Conservation (phyloP, 2,797 vertebrate genomes). For the Squalus acanthias region DNA sequence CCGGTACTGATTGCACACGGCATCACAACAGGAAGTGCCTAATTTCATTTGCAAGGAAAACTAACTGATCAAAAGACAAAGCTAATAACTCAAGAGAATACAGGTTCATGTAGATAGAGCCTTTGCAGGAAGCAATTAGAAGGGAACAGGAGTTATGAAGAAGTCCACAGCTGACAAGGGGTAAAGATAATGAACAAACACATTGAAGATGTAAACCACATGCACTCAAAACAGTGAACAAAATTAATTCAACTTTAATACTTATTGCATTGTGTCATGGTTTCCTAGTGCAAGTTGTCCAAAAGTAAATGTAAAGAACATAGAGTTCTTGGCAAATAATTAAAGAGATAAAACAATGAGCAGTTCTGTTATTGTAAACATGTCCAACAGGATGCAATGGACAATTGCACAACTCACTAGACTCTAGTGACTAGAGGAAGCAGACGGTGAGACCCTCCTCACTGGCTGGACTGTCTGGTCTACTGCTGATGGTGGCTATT, state of each 20-base stretch:
- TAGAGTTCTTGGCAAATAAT: not conserved
- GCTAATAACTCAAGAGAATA: not conserved
- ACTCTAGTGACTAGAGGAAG: too few relatives aligned
- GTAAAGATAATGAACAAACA: not conserved
- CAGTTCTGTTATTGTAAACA: not conserved
- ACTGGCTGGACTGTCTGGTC: not conserved
- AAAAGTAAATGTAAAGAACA: not conserved
- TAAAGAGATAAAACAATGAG: not conserved
- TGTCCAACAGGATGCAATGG: not conserved
- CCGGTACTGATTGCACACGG: not conserved
- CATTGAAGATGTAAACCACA: not conserved
- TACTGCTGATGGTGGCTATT: not conserved
- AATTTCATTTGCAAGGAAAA: not conserved
- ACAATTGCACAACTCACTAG: not conserved
- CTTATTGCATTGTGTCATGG: not conserved
- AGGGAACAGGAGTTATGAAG: not conserved
- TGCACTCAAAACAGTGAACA: not conserved
- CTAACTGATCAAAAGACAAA: not conserved
- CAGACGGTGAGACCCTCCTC: not conserved
- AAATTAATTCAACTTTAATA: not conserved
- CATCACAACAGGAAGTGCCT: not conserved
- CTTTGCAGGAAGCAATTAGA: not conserved
- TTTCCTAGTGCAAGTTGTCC: not conserved
- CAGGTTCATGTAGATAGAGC: not conserved
- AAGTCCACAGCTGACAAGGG: not conserved